A percentile compares a stretch with the other conserved stretches of the same genome.
Conservation (phyloP, 2,113 vertebrate species). For the Oreochromis niloticus region DNA sequence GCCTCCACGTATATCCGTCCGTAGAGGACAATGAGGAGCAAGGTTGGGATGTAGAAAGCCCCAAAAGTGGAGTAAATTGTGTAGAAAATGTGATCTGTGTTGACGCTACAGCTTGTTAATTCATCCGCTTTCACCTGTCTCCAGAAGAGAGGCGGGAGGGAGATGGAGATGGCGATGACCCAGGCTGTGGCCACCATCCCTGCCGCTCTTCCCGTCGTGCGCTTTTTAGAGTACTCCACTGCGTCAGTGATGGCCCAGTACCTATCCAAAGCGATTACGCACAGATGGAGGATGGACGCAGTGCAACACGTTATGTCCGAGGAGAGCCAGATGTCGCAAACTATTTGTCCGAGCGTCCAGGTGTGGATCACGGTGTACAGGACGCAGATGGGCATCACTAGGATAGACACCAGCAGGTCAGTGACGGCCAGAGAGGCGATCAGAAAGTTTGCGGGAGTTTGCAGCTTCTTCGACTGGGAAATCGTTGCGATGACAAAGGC, state of each 20-base stretch:
- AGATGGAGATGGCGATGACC: slow-evolving; percentile 96
- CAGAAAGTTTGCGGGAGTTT: slow-evolving; percentile 97
- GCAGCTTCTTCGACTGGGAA: slow-evolving; percentile 91
- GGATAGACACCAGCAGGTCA: slow-evolving; percentile 92
- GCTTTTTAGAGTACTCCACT: slow-evolving; percentile 91
- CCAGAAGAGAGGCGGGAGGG: slow-evolving; percentile 95
- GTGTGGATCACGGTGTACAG: slow-evolving; percentile 90
- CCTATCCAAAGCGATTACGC: slow-evolving; percentile 94
- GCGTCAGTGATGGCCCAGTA: slow-evolving; percentile 99
- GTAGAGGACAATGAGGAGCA: slow-evolving; percentile 92
- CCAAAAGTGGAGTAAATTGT: slow-evolving; percentile 97
- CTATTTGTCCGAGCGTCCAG: slow-evolving; percentile 92
- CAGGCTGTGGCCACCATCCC: slow-evolving; percentile 90
- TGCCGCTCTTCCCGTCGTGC: slow-evolving; percentile 86
- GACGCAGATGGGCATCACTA: slow-evolving; percentile 95
- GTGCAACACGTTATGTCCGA: slow-evolving; percentile 99
- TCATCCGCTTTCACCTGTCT: slow-evolving; percentile 88
- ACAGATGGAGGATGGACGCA: slow-evolving; percentile 95
- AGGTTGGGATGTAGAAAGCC: slow-evolving; percentile 94
- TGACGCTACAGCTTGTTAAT: slow-evolving; percentile 83
- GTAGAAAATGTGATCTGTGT: slow-evolving; percentile 95
- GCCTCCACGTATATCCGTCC: slow-evolving; percentile 96
- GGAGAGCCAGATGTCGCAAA: slow-evolving; percentile 95
- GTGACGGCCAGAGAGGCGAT: slow-evolving; percentile 94
- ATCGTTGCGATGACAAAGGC: slow-evolving; percentile 94